Base-by-base conservation (phyloP, 1,140 invertebrate genomes). In the Gryllus bimaculatus region DNA sequence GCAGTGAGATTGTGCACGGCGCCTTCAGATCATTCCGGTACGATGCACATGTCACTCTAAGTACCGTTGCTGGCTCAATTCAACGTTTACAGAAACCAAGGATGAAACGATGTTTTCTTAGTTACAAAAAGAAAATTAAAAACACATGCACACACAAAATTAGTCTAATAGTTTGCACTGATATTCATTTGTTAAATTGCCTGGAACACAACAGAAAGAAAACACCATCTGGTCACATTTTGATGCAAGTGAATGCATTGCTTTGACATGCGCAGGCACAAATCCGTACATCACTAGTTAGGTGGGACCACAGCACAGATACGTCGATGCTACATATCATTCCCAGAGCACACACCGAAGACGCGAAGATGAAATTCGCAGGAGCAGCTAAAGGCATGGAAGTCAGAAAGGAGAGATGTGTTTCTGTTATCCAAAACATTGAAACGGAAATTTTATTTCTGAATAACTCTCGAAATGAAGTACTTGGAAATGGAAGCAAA, bases 231-330 rank as follows among this genome's bases (percentile, higher is more conserved):
- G 10, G 54, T 66, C 54, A 66, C 54, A 66, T 13, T 66, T 18
- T 18, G 54, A 66, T 66, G 54, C 54, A 66, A 66, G 54, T 66
- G 54, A 66, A 66, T 66, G 54, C 54, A 66, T 66, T 66, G 54
- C 54, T 10, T 13, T 13, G 54, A 66, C 54, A 66, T 66, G 54
- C 54, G 54, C 54, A 66, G 54, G 54, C 54, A 66, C 26, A 66
- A 66, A 3, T 66, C 54, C 10, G 54, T 66, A 66, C 54, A 66
- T 66, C 54, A 66, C 54, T 66, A 66, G 18, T 66, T 66, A 66
- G 54, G 54, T 66, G 54, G 54, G 18, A 66, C 54, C 10, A 39
- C 26, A 39, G 26, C 26, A 39, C 26, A 66, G 54, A 13, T 18
- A 66, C 54, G 54, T 66, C 54, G 54, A 39, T 66, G 54, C 18